phyloP scores from a whole-genome alignment of 2,113 vertebrate species.

The Tonatia bakeri region DNA sequence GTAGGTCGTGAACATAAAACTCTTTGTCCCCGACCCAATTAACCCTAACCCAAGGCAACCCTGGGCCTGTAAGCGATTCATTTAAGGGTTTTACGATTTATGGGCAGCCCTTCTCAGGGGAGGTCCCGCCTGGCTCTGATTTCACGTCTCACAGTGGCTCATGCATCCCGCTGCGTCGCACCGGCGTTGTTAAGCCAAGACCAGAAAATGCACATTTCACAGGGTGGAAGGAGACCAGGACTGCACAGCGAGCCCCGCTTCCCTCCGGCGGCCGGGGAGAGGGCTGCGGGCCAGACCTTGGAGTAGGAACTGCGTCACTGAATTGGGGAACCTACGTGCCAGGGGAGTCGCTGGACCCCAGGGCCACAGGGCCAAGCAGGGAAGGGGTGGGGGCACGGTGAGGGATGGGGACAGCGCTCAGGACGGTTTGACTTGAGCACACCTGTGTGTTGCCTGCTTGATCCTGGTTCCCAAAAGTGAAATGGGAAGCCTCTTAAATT shows the following conservation, averaged over 20 bases:
- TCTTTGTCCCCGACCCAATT: conserved; percentile 82
- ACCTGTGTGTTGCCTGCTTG: neutral
- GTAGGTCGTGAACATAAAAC: conserved; percentile 83
- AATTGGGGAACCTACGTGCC: neutral
- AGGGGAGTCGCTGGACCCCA: neutral
- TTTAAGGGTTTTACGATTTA: conserved; percentile 82
- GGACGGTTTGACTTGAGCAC: accelerated
- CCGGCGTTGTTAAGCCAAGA: conserved; percentile 32
- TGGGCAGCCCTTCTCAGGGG: conserved; percentile 80
- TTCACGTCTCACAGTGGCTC: conserved; percentile 73
- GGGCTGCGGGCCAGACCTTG: neutral
- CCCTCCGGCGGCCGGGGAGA: neutral
- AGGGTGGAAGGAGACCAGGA: neutral
- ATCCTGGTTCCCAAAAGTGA: neutral
- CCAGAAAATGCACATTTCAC: conserved; percentile 56
- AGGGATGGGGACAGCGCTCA: no score
- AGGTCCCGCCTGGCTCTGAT: conserved; percentile 79
- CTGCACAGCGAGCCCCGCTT: neutral
- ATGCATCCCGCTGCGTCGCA: conserved; percentile 70
- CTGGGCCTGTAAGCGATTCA: conserved; percentile 74
- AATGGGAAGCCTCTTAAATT: neutral
- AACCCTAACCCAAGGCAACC: conserved; percentile 79
- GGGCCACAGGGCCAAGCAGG: neutral
- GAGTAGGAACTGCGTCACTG: neutral
- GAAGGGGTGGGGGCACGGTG: neutral